phyloP scores from a whole-genome alignment of 1,140 invertebrate species.

The Anastatus disparis region DNA sequence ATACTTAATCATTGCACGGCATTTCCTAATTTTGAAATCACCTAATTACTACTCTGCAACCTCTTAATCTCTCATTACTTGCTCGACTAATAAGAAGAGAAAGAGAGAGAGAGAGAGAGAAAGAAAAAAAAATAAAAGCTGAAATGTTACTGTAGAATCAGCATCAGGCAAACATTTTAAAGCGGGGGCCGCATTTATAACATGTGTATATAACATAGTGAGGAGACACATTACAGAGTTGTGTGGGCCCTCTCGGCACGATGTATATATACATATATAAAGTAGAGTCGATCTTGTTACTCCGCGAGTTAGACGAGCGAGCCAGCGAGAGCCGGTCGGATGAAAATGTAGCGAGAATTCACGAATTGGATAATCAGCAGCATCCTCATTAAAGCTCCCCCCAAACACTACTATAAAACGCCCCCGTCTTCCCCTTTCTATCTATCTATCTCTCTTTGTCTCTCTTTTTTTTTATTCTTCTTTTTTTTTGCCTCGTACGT shows the following conservation, averaged over 20 bases:
- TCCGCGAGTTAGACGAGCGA: conserved; percentile 55
- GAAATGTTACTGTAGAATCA: too few species aligned
- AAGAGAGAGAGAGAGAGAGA: background rate
- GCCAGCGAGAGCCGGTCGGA: too few species aligned
- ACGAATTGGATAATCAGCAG: conserved; percentile 69
- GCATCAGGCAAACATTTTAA: background rate
- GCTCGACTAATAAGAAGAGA: too few species aligned
- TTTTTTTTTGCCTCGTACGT: background rate
- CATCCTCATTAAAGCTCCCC: conserved; percentile 67
- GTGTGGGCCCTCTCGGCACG: background rate
- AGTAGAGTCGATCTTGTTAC: conserved; percentile 54
- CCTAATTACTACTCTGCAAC: too few species aligned
- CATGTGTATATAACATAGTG: too few species aligned
- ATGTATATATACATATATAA: background rate
- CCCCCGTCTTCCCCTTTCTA: conserved; percentile 61
- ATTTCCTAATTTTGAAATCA: too few species aligned
- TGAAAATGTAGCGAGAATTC: conserved; percentile 68
- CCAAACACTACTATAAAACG: too few species aligned
- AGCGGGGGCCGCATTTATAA: background rate
- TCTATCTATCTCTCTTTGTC: conserved; percentile 62
- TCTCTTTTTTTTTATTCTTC: too few species aligned
- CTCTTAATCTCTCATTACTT: too few species aligned
- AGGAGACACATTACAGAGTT: background rate
- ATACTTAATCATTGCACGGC: background rate
- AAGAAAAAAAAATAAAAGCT: background rate